Evolutionary conservation across 2,888 invertebrate species (phyloP).

Genomic region (Chrysolina oricalcia): DNA sequence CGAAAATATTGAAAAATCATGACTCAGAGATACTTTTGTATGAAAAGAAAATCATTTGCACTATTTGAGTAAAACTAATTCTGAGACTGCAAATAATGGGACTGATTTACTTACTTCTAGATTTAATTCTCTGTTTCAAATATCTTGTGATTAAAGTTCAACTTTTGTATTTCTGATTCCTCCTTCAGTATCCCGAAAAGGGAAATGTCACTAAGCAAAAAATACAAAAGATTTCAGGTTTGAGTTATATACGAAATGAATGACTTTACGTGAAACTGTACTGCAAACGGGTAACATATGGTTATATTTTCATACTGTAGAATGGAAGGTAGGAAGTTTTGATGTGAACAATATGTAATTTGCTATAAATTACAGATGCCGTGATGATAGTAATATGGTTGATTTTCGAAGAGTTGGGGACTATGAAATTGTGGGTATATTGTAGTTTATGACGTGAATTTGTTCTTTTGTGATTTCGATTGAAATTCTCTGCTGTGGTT

Average conservation of each 20-base stretch:
- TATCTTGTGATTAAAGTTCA: too few relatives aligned
- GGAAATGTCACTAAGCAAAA: too few relatives aligned
- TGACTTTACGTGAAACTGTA: constrained; percentile 30
- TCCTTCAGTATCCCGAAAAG: too few relatives aligned
- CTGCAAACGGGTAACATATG: constrained; percentile 31
- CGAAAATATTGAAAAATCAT: too few relatives aligned
- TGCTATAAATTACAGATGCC: constrained; percentile 42
- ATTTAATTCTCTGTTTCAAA: too few relatives aligned
- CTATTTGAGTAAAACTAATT: too few relatives aligned
- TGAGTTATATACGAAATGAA: constrained; percentile 8
- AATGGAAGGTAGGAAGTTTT: constrained; percentile 42
- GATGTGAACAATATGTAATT: constrained; percentile 43
- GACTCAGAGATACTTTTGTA: too few relatives aligned
- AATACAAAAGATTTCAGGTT: too few relatives aligned
- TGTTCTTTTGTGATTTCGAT: not conserved
- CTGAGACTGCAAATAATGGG: too few relatives aligned
- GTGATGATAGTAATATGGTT: constrained; percentile 37
- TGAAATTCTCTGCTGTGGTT: not conserved
- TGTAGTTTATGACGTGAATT: constrained; percentile 11
- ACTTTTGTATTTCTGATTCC: too few relatives aligned
- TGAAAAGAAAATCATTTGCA: too few relatives aligned
- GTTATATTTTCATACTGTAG: constrained; percentile 37
- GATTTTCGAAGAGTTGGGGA: constrained; percentile 38
- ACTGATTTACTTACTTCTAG: too few relatives aligned
- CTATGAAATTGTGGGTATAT: constrained; percentile 30